These are phyloP conservation scores for Drosophila vallismaia DNA, from an alignment of 2,888 invertebrate species.

Conservation along the genomic window DNA sequence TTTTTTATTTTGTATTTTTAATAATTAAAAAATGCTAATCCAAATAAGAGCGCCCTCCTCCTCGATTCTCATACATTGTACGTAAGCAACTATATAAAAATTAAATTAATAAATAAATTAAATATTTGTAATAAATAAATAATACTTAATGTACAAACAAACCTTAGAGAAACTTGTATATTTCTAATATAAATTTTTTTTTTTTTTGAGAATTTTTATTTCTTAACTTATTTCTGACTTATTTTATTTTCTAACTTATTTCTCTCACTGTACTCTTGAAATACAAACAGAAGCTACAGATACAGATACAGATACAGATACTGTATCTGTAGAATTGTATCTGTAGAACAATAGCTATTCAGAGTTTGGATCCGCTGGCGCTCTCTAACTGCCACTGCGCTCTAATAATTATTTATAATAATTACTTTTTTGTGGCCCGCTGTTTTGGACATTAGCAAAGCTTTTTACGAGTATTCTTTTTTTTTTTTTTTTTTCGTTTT, in stretches of 20 bases:
- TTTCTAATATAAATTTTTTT: neutral
- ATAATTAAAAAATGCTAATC: too few species aligned
- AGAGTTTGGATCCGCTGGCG: slow-evolving; percentile 43
- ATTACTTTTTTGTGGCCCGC: slow-evolving; percentile 64
- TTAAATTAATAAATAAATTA: too few species aligned
- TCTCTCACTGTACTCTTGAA: slow-evolving; percentile 37
- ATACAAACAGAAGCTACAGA: slow-evolving; percentile 22
- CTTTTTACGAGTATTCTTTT: slow-evolving; percentile 20
- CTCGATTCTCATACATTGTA: too few species aligned
- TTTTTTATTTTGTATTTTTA: too few species aligned
- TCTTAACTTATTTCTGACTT: too few species aligned
- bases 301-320: slow-evolving; percentile 40
- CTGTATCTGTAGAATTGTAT: slow-evolving; percentile 32
- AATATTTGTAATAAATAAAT: too few species aligned
- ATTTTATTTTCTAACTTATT: too few species aligned
- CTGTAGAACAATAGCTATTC: slow-evolving; percentile 47
- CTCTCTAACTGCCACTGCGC: slow-evolving; percentile 69
- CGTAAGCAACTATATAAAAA: too few species aligned
- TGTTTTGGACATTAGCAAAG: slow-evolving; percentile 58
- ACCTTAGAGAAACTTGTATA: too few species aligned
- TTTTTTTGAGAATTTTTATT: too few species aligned
- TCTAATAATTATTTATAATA: slow-evolving; percentile 79
- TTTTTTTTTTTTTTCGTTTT: slow-evolving; percentile 21
- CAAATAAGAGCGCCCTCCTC: too few species aligned
- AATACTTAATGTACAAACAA: too few species aligned